Evolutionary conservation across 1,140 invertebrate species (phyloP), one percentile per base, ranked within the genome.

Genomic region (Drosophila jambulina): DNA sequence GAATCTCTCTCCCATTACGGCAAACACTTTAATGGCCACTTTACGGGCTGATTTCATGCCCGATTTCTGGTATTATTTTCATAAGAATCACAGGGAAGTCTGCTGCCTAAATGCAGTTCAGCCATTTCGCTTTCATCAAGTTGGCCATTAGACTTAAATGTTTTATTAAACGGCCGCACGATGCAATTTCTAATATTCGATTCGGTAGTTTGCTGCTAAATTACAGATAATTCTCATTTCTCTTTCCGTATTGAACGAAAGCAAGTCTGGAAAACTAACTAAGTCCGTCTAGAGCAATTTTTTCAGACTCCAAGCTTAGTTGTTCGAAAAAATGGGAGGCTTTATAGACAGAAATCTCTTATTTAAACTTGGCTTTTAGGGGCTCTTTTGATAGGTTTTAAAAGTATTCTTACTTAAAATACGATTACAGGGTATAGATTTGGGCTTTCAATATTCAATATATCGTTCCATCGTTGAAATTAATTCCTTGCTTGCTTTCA

Each of bases 11-110:
- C 19, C 23, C 68, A 60, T 72, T 72, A 58, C 32, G 25, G 17
- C 46, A 67, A 76, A 53, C 61, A 76, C 58, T 76, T 59, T 76
- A 76, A 76, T 76, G 45, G 38, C 32, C 51, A 51, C 59, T 75
- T 70, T 27, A 58, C 15, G 40, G 49, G 23, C 38, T 38, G 13
- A 36, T 46, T n/a, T 42, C 53, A 46, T 46, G 42, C 48, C 29
- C 60, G 59, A 72, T 72, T 51, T 72, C 54, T 72, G 45, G 32
- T 58, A 72, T 72, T 72, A 72, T 38, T 29, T 23, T 38, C 17
- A 32, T 27, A n/a, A 42, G 53, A 46, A 46, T 46, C 65, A 23
- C 63, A 32, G 48, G 64, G 17, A 48, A 48, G 68, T 48, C 46
- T 21, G 23, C 36, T n/a, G 38, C 49, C 38, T 48, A 69, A 34